Percentiles rank a stretch among this genome's conserved stretches.
Evolutionary conservation across 2,888 invertebrate genomes (phyloP).

Genomic region (Dicycla oo): DNA sequence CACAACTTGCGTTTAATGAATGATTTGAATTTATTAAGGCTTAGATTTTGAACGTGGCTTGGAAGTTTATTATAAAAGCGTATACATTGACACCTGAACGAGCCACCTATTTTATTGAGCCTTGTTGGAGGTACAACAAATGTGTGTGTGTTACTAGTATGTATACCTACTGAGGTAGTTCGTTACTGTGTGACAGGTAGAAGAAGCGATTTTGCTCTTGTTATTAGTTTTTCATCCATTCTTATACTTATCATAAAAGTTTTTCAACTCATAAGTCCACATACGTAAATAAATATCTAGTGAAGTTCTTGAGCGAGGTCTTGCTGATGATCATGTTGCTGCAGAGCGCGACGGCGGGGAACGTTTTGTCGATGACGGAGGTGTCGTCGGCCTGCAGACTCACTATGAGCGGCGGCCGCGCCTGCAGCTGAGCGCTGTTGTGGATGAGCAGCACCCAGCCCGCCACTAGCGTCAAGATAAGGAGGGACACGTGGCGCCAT

Average conservation of each 20-base stretch:
- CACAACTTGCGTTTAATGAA: too few relatives aligned
- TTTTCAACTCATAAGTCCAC: background rate
- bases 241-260: background rate
- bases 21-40: too few relatives aligned
- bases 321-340: conserved; percentile 58
- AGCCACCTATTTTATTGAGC: too few relatives aligned
- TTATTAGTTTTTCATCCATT: background rate
- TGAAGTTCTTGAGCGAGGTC: conserved; percentile 39
- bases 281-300: conserved; percentile 43
- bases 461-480: conserved; percentile 19
- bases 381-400: conserved; percentile 36
- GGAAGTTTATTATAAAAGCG: too few relatives aligned
- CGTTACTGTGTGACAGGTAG: too few relatives aligned
- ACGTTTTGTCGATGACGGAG: conserved; percentile 85
- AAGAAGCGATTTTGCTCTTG: background rate
- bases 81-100: too few relatives aligned
- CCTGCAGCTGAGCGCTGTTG: background rate
- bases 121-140: too few relatives aligned
- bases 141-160: too few relatives aligned
- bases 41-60: too few relatives aligned
- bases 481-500: conserved; percentile 14
- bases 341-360: conserved; percentile 91
- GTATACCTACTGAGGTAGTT: too few relatives aligned
- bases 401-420: conserved; percentile 46
- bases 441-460: conserved; percentile 19